These are phyloP conservation scores for Accipiter virgatus DNA, from an alignment of 2,113 vertebrate genomes.

Conservation along the genomic window DNA sequence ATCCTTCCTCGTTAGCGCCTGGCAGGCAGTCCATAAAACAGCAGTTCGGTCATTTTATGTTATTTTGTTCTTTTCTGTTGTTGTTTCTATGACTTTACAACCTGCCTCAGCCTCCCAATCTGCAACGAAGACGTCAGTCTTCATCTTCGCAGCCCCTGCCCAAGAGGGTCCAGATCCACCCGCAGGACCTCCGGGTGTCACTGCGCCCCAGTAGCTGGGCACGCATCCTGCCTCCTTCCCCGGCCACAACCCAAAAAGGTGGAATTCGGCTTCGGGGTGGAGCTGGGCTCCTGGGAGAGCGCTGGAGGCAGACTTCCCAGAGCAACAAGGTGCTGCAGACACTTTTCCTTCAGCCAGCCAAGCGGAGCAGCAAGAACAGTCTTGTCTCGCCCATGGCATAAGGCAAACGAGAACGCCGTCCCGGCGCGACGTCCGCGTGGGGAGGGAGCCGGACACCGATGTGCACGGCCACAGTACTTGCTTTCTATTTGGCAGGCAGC, in stretches of 20 bases:
- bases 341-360: not conserved
- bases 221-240: not conserved
- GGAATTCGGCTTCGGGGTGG: not conserved
- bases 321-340: not conserved
- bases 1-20: not conserved
- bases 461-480: not conserved
- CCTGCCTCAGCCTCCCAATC: not conserved
- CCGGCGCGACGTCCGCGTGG: fast-evolving
- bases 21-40: not conserved
- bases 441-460: not conserved
- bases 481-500: not conserved
- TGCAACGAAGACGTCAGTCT: fast-evolving
- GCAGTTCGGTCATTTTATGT: not conserved
- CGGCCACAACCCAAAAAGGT: not conserved
- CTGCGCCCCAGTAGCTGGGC: fast-evolving
- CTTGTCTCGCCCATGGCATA: not conserved
- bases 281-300: not conserved
- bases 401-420: fast-evolving
- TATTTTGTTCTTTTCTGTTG: not conserved
- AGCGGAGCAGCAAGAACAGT: not conserved
- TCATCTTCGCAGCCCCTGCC: not conserved
- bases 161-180: not conserved
- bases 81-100: not conserved
- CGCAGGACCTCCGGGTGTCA: fast-evolving
- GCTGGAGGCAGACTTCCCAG: constrained; percentile 34